Base-by-base conservation (phyloP, 1,140 invertebrate genomes). In the Lepidurus couesii region DNA sequence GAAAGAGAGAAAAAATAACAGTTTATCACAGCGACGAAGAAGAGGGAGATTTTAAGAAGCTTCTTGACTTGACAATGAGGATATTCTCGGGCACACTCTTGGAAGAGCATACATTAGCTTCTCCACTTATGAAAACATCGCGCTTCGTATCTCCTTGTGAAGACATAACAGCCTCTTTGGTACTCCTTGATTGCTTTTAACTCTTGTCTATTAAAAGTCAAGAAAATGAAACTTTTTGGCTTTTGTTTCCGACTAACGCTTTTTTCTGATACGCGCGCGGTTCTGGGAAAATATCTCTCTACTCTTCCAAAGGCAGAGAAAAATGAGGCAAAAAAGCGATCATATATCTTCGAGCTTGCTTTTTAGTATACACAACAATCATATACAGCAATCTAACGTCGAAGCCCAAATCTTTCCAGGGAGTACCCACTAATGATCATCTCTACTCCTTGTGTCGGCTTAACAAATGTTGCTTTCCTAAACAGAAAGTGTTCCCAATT, bases 61-160 rank as follows among this genome's bases (percentile, higher is more conserved):
- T 65, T 65, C 53, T 65, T 65, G 53, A 65, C 53, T 65, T 65
- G 53, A 65, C 53, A 65, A 65, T n/a, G 53, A 65, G 53, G 21
- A 21, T 21, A 21, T 16, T 11, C 53, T 65, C 53, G 53, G 21
- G 53, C 53, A 21, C 3, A 13, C 53, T 65, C 53, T 65, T 65
- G 34, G 3, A 65, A 65, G 53, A 65, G 53, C 53, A 65, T 65
- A 21, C 16, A 65, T 65, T 65, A 65, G 53, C 53, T 65, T 65
- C 13, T 65, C 53, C 53, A 65, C 53, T 65, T 65, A 65, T 65
- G 53, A 65, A 65, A 65, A 65, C 53, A 65, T 16, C n/a, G n/a
- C 53, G 53, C 53, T 65, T 65, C 53, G 53, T 65, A 34, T 34
- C 53, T 65, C 21, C 53, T 21, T 65, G 53, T 65, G 21, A 34